A percentile compares a stretch with the other conserved stretches of the same genome.
Conservation (phyloP, 2,113 vertebrate species). For the Gobiocypris rarus region DNA sequence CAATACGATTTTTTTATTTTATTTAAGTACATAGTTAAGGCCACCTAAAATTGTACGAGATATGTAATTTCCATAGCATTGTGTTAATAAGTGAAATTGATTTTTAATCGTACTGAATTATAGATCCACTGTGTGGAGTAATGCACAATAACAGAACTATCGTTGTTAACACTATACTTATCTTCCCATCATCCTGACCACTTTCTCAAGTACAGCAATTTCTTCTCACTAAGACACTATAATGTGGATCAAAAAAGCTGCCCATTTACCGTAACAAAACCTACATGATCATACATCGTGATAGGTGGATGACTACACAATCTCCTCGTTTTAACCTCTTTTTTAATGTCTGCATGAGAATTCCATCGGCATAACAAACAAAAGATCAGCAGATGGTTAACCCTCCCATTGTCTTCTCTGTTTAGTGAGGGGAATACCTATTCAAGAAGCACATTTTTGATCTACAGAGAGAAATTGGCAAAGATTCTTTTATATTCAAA, state of each 20-base stretch:
- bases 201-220: background rate
- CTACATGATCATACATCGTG: slow-evolving; percentile 53
- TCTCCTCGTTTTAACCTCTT: slow-evolving; percentile 59
- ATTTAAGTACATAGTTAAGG: too few relatives aligned
- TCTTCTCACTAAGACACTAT: background rate
- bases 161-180: background rate
- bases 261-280: slow-evolving; percentile 22
- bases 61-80: slow-evolving; percentile 67
- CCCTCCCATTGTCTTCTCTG: slow-evolving; percentile 78
- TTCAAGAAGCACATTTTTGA: slow-evolving; percentile 70
- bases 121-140: slow-evolving; percentile 71
- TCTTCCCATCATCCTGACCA: background rate
- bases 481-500: slow-evolving; percentile 81
- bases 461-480: slow-evolving; percentile 66
- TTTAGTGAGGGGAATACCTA: slow-evolving; percentile 69
- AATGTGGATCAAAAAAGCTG: background rate
- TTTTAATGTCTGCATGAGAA: slow-evolving; percentile 44
- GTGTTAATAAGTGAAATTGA: slow-evolving; percentile 88
- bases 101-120: slow-evolving; percentile 89
- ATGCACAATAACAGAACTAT: background rate
- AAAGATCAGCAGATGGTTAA: slow-evolving; percentile 62
- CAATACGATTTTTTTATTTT: too few relatives aligned
- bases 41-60: background rate
- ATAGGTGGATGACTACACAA: slow-evolving; percentile 15
- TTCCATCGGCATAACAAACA: slow-evolving; percentile 60